Base-by-base conservation (phyloP, 1,140 invertebrate genomes). In the Ostrea edulis region DNA sequence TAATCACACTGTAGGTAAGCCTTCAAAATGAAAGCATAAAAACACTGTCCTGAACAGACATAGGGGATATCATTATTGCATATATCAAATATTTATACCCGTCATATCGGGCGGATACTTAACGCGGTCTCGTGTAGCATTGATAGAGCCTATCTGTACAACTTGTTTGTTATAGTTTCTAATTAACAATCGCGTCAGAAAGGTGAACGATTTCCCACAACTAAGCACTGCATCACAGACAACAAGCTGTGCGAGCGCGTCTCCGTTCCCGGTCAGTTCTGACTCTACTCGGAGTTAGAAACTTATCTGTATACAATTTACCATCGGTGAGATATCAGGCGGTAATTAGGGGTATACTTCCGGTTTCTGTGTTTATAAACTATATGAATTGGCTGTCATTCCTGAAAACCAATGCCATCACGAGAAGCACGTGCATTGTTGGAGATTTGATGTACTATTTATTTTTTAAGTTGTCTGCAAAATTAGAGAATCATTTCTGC, bases 221-320 rank as follows among this genome's bases (percentile, higher is more conserved):
- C 68, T 17, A 62, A n/a, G 7, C 5, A 62, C 20, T n/a, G 7
- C 7, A 20, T 0, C 55, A 0, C 14, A 62, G 55, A 62, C 55
- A 22, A 29, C 68, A 77, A 77, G 68, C 68, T 35, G 65, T 29
- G 22, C n/a, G 65, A 12, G 22, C 4, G 22, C 12, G 68, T 25
- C 25, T 29, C 11, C 9, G 14, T 77, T 77, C 68, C 68, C 25
- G 68, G 68, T 77, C 68, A 77, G 29, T 29, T 77, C 14, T 77
- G 68, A 77, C 25, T 29, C 29, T 77, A 29, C 29, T n/a, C 12
- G 17, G 14, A 14, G 58, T 17, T 62, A 20, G 17, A 62, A 62
- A 62, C 58, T 77, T 77, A 77, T 77, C 68, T 77, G 68, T 77
- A 77, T 77, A 77, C 29, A 77, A 29, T 77, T 77, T 77, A 35